These are phyloP conservation scores for Schmidtea mediterranea DNA, from an alignment of 1,140 invertebrate genomes.

Conservation along the genomic window DNA sequence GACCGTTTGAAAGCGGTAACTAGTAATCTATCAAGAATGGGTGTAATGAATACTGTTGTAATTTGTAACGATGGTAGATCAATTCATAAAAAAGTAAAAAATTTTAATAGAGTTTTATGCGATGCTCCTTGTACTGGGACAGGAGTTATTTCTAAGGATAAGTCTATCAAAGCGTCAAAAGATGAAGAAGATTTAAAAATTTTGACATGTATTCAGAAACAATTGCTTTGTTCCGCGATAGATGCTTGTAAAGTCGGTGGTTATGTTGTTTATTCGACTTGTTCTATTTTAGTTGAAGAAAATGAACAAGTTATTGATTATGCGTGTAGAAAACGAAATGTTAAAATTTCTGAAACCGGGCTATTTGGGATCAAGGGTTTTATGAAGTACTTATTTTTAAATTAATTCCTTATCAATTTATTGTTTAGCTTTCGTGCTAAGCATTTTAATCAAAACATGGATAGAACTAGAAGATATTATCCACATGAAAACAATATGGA, in stretches of 20 bases:
- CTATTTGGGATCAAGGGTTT: slow-evolving; percentile 79
- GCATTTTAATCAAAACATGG: slow-evolving; percentile 62
- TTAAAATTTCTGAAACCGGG: slow-evolving; percentile 70
- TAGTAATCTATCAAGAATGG: slow-evolving; percentile 81
- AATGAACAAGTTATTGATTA: slow-evolving; percentile 93
- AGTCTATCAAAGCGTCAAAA: slow-evolving; percentile 53
- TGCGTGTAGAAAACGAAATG: slow-evolving; percentile 61
- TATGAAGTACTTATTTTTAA: slow-evolving; percentile 35
- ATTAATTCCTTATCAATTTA: slow-evolving; percentile 6
- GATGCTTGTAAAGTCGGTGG: slow-evolving; percentile 69
- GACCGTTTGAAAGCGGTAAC: slow-evolving; percentile 70
- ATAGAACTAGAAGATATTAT: slow-evolving; percentile 65
- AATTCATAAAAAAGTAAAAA: slow-evolving; percentile 53
- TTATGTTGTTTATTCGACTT: slow-evolving; percentile 89
- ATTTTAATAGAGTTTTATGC: slow-evolving; percentile 76
- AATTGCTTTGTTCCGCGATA: slow-evolving; percentile 73
- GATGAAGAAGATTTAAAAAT: slow-evolving; percentile 61
- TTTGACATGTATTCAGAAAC: slow-evolving; percentile 68
- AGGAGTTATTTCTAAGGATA: slow-evolving; percentile 92
- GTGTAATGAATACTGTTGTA: slow-evolving; percentile 71
- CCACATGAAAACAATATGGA: slow-evolving; percentile 96
- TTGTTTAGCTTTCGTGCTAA: slow-evolving; percentile 35
- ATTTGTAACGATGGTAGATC: slow-evolving; percentile 62
- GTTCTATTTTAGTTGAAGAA: slow-evolving; percentile 85
- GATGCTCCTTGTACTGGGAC: slow-evolving; percentile 96